Evolutionary conservation across 2,888 invertebrate genomes (phyloP), one percentile per base, ranked within the genome.

Genomic region (Poecilus cupreus): DNA sequence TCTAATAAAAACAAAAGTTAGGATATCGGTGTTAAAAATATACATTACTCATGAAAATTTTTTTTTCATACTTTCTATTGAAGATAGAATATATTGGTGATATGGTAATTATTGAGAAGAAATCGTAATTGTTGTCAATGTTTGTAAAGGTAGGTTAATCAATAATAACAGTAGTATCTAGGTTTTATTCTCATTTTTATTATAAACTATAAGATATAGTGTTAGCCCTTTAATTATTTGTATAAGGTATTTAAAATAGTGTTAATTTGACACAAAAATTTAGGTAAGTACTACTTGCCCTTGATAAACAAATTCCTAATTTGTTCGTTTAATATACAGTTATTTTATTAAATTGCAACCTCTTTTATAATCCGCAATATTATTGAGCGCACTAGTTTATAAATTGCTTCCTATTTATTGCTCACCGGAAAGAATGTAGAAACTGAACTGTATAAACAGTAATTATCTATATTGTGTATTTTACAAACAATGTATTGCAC

Each of bases 91-190:
- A 51, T 39, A 16, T 72, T 72, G 68, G 80, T 80, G 54, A 72
- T 54, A 70, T 80, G 39, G 13, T 72, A 72, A 54, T 16, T 39
- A 72, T 43, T 39, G 22, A 77, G 22, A n/a, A 60, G 18, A 77
- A 11, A 46, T 46, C 11, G 26, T 77, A 64, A 60, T 39, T 80
- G 32, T 80, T 80, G 80, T 72, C 72, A 80, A 80, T 80, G 80
- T 80, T 72, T 80, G 72, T 80, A 57, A 80, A 72, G 80, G 80
- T 80, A 80, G 80, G 80, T 80, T 80, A 80, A 80, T 80, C 80
- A 80, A 80, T 80, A 80, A 80, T 54, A 80, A 80, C 51, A 64
- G 32, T 37, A 18, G 39, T 32, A 46, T 77, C 43, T 77, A 37
- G 18, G 39, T 77, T 64, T 77, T 77, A 64, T 77, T 77, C 20